These are phyloP conservation scores for Aplidium turbinatum DNA, from an alignment of 23 tunicate genomes.

Conservation along the genomic window DNA sequence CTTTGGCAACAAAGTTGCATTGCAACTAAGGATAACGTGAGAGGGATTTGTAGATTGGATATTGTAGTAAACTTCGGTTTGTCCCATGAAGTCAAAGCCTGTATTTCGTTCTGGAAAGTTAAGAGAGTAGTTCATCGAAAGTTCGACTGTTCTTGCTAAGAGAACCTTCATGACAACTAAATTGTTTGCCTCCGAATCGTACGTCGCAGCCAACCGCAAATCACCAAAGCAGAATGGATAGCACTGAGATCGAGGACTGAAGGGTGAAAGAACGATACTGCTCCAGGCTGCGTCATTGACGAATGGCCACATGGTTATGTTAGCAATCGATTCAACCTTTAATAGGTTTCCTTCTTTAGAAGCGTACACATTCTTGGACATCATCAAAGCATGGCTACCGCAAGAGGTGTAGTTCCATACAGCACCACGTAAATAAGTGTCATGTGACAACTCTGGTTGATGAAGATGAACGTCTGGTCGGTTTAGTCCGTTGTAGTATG, in stretches of 20 bases:
- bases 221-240: conserved; percentile 22
- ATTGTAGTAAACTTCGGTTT: neutral
- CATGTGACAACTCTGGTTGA: neutral
- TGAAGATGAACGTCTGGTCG: neutral
- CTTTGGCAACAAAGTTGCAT: neutral
- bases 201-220: neutral
- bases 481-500: conserved; percentile 9
- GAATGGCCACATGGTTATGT: conserved; percentile 36
- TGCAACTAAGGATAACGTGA: neutral
- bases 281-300: neutral
- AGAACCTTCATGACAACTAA: neutral
- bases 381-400: neutral
- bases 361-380: neutral
- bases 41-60: neutral
- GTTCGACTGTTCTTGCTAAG: neutral
- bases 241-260: neutral
- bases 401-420: conserved; percentile 6
- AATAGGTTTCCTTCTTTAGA: conserved; percentile 5
- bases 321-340: neutral
- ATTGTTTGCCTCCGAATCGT: neutral
- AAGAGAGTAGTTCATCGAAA: conserved; percentile 17
- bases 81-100: neutral
- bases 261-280: neutral
- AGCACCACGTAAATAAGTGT: neutral
- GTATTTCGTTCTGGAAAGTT: neutral